phyloP scores from a whole-genome alignment of 2,888 invertebrate genomes.

The Tinea trinotella region DNA sequence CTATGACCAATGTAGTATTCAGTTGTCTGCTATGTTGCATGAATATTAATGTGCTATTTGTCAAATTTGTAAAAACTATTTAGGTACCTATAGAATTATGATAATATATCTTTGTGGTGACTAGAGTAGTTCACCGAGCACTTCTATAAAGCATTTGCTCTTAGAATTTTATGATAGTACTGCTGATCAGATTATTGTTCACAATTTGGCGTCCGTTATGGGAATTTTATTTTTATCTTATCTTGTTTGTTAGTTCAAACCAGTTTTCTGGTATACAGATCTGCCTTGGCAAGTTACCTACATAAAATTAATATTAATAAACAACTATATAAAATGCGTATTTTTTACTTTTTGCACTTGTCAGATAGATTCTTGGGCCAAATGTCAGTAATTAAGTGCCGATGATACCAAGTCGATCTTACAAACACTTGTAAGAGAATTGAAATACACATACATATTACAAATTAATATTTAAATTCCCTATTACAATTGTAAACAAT shows the following conservation, averaged over 20 bases:
- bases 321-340: neutral
- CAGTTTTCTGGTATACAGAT: neutral
- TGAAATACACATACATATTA: no score
- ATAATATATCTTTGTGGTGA: no score
- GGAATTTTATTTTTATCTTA: conserved; percentile 17
- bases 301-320: conserved; percentile 10
- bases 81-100: no score
- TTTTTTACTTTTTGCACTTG: neutral
- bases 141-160: no score
- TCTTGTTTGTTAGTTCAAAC: conserved; percentile 12
- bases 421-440: no score
- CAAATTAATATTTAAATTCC: no score
- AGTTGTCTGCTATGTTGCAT: neutral
- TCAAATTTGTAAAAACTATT: neutral
- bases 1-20: no score
- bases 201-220: conserved; percentile 9
- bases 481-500: no score
- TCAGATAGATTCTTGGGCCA: neutral
- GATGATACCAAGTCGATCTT: neutral
- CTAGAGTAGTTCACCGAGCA: no score
- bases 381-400: neutral
- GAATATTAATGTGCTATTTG: neutral
- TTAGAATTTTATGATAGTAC: no score
- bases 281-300: neutral
- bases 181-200: no score